Percentiles rank a stretch among this genome's conserved stretches.
phyloP scores from a whole-genome alignment of 1,140 invertebrate species.

The Delia radicum region DNA sequence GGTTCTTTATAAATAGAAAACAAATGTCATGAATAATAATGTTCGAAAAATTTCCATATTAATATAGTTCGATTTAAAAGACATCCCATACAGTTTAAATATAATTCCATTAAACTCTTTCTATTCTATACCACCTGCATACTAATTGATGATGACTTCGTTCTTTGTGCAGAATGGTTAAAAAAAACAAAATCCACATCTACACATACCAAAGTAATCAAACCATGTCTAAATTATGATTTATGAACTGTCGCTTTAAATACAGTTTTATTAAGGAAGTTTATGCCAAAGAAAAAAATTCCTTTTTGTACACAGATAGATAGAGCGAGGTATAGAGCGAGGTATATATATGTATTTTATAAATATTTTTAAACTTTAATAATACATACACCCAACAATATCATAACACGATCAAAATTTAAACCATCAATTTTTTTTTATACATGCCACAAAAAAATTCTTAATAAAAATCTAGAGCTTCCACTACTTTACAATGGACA shows the following conservation, averaged over 20 bases:
- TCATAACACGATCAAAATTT: conserved; percentile 16
- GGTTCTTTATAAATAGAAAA: too few species aligned
- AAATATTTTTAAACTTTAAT: neutral
- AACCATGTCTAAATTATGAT: conserved; percentile 8
- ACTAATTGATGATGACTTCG: conserved; percentile 9
- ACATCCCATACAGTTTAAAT: too few species aligned
- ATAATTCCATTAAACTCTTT: neutral
- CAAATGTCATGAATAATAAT: too few species aligned
- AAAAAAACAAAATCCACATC: neutral
- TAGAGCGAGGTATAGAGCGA: too few species aligned
- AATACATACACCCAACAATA: neutral
- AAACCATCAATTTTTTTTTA: conserved; percentile 1
- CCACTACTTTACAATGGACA: neutral
- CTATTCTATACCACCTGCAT: neutral
- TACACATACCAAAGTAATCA: neutral
- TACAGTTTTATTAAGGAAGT: conserved; percentile 1
- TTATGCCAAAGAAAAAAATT: neutral
- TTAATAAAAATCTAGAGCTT: neutral
- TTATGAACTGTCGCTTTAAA: conserved; percentile 12
- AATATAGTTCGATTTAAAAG: too few species aligned
- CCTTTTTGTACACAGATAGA: neutral
- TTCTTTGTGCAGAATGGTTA: neutral
- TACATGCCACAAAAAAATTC: neutral
- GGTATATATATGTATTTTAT: too few species aligned
- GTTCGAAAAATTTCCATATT: too few species aligned